Evolutionary conservation across 2,888 invertebrate genomes (phyloP).

Genomic region (Drymonia ruficornis): DNA sequence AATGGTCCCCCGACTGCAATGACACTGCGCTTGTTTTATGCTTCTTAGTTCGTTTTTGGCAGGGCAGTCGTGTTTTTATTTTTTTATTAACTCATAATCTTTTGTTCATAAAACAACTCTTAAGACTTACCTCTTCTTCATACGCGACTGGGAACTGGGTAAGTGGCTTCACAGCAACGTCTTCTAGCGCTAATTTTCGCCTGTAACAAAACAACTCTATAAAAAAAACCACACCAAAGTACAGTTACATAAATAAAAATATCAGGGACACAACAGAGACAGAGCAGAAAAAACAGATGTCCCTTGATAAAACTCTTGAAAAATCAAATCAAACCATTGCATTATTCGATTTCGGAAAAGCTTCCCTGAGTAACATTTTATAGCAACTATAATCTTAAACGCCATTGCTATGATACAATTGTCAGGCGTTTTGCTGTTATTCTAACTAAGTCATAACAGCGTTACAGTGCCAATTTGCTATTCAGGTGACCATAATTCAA

Average conservation of each 20-base stretch:
- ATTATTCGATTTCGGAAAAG: neutral
- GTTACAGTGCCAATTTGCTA: too few relatives aligned
- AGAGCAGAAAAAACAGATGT: too few relatives aligned
- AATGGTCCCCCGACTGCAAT: too few relatives aligned
- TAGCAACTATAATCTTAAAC: neutral
- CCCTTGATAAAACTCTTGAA: too few relatives aligned
- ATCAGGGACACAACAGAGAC: too few relatives aligned
- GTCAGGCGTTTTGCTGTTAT: neutral
- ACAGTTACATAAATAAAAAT: too few relatives aligned
- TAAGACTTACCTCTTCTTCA: constrained; percentile 91
- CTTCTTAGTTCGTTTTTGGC: too few relatives aligned
- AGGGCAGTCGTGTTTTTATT: too few relatives aligned
- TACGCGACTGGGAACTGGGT: constrained; percentile 93
- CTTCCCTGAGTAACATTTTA: neutral
- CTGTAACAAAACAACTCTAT: constrained; percentile 73
- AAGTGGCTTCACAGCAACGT: constrained; percentile 95
- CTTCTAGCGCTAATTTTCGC: constrained; percentile 88
- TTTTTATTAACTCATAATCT: too few relatives aligned
- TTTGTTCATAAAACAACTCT: neutral
- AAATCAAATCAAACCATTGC: neutral
- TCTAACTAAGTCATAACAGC: neutral
- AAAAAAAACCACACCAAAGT: too few relatives aligned
- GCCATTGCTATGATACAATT: neutral
- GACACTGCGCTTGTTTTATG: too few relatives aligned
- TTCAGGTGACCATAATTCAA: too few relatives aligned